A percentile compares a stretch with the other conserved stretches of the same genome.
These are phyloP conservation scores for Grantiella picta DNA, from an alignment of 2,113 vertebrate genomes.

Conservation along the genomic window DNA sequence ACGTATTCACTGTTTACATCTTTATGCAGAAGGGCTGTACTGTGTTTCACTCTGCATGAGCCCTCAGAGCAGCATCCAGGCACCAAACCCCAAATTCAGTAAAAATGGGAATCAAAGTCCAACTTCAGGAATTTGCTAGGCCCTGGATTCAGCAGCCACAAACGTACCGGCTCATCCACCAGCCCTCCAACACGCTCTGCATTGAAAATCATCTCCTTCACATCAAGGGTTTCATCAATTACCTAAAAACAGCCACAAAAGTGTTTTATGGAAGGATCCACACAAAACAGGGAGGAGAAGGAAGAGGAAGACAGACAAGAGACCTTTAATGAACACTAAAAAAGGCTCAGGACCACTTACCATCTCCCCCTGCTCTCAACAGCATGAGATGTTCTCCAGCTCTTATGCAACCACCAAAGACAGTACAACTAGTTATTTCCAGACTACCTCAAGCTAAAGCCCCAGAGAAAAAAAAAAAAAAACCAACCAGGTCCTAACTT, in stretches of 20 bases:
- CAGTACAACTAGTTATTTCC: not conserved
- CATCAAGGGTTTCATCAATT: conserved; percentile 94
- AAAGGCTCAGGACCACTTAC: not conserved
- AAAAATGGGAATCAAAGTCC: not conserved
- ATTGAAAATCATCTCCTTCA: conserved; percentile 95
- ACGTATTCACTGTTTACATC: accelerated
- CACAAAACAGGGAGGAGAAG: not conserved
- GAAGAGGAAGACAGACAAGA: not conserved
- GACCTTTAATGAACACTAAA: not conserved
- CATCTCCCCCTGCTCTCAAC: not conserved
- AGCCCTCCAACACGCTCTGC: conserved; percentile 90
- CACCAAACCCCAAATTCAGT: not conserved
- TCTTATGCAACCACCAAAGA: not conserved
- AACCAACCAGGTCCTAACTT: not conserved
- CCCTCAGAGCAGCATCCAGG: not conserved
- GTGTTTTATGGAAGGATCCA: conserved; percentile 64
- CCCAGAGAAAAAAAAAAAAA: not conserved
- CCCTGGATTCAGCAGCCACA: not conserved
- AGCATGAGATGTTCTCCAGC: not conserved
- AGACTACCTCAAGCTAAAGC: not conserved
- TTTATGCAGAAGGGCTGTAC: not conserved
- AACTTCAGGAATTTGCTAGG: not conserved
- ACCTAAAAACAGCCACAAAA: conserved; percentile 84
- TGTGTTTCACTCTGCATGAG: not conserved
- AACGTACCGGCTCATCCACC: conserved; percentile 91